Evolutionary conservation across 2,888 invertebrate species (phyloP).

Genomic region (Tinea pellionella): DNA sequence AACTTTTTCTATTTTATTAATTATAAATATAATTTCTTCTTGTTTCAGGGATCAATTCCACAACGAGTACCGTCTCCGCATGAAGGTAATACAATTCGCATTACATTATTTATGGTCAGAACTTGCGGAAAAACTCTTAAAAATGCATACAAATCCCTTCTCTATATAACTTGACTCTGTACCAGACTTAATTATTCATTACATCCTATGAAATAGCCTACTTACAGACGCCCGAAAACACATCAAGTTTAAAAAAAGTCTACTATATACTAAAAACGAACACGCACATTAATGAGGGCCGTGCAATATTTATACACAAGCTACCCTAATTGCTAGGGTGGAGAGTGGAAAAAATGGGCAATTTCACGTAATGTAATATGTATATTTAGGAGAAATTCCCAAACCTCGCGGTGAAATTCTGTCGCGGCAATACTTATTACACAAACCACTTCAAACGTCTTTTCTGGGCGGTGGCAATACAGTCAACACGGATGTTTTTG

Average conservation of each 20-base stretch:
- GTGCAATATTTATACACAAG: constrained; percentile 70
- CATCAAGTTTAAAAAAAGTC: constrained; percentile 56
- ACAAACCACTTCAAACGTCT: constrained; percentile 62
- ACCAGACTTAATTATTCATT: constrained; percentile 50
- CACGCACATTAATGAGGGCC: constrained; percentile 66
- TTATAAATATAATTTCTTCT: constrained; percentile 22
- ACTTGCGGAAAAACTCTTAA: background rate
- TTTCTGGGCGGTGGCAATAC: constrained; percentile 31
- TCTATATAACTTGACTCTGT: background rate
- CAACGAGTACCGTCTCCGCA: constrained; percentile 55
- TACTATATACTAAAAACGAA: constrained; percentile 45
- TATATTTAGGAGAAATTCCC: constrained; percentile 65
- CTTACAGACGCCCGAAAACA: constrained; percentile 47
- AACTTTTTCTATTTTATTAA: background rate
- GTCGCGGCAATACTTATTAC: constrained; percentile 62
- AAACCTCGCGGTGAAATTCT: constrained; percentile 51
- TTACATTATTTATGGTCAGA: background rate
- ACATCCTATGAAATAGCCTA: constrained; percentile 39
- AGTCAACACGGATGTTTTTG: constrained; percentile 24
- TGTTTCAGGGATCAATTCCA: constrained; percentile 59
- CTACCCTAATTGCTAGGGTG: constrained; percentile 69
- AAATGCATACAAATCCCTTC: background rate
- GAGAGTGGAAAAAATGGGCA: constrained; percentile 71
- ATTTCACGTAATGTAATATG: constrained; percentile 71
- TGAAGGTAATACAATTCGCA: constrained; percentile 37